Conservation (phyloP, 1,140 invertebrate genomes). For the Megalonaias nervosa region DNA sequence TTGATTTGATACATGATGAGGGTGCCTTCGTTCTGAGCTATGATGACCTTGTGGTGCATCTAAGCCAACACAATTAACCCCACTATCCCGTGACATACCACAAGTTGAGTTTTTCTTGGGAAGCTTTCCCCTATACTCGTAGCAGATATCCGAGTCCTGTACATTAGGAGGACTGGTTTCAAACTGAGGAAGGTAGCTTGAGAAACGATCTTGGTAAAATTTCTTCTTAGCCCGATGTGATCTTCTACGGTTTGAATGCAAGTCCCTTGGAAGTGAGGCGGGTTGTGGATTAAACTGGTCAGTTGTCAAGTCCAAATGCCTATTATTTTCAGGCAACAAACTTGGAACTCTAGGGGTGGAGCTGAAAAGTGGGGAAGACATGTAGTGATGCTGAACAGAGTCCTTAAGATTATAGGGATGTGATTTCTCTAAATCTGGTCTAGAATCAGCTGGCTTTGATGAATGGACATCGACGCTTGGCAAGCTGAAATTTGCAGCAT, state of each 20-base stretch:
- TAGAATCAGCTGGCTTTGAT: too few species aligned
- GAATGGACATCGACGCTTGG: too few species aligned
- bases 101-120: slow-evolving; percentile 57
- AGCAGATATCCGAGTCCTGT: slow-evolving; percentile 55
- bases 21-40: not conserved
- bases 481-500: too few species aligned
- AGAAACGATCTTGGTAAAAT: slow-evolving; percentile 32
- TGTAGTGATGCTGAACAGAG: slow-evolving; percentile 9
- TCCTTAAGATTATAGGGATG: slow-evolving; percentile 9
- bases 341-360: slow-evolving; percentile 40
- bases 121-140: slow-evolving; percentile 61
- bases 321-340: slow-evolving; percentile 3
- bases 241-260: slow-evolving; percentile 6
- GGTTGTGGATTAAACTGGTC: slow-evolving; percentile 3
- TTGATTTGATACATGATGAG: too few species aligned
- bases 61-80: slow-evolving; percentile 65
- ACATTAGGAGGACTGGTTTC: slow-evolving; percentile 2
- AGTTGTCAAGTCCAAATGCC: slow-evolving; percentile 9
- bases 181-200: slow-evolving; percentile 14
- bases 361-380: slow-evolving; percentile 39
- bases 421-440: not conserved
- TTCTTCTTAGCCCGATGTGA: slow-evolving; percentile 46
- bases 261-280: slow-evolving; percentile 22
- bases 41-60: slow-evolving; percentile 19
- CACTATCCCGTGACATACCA: slow-evolving; percentile 59